Conservation (phyloP, 1,140 invertebrate genomes). For the Conus ventricosus region DNA sequence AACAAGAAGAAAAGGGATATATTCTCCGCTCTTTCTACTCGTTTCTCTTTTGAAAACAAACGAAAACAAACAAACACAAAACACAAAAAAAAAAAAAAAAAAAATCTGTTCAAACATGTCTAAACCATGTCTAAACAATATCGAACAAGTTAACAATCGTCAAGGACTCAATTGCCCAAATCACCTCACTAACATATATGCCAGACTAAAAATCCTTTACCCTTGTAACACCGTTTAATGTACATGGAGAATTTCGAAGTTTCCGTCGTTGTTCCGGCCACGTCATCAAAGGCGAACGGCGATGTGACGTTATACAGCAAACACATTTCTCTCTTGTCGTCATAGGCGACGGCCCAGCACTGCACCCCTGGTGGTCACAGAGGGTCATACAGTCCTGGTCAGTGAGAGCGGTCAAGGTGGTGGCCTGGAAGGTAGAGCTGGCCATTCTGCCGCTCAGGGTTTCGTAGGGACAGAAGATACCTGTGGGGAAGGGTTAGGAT, state of each 20-base stretch:
- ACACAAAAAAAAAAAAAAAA: neutral
- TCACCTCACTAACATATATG: neutral
- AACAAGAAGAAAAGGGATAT: too few relatives aligned
- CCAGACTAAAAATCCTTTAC: neutral
- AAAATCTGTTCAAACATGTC: neutral
- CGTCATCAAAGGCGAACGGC: neutral
- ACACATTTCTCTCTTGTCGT: neutral
- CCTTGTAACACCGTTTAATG: slow-evolving; percentile 1
- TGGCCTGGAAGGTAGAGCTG: neutral
- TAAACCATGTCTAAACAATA: neutral
- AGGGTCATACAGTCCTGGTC: neutral
- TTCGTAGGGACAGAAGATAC: neutral
- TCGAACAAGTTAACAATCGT: too few relatives aligned
- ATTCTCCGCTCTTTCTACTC: too few relatives aligned
- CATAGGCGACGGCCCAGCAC: neutral
- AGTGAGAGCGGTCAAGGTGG: neutral
- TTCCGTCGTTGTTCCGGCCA: neutral
- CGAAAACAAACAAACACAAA: too few relatives aligned
- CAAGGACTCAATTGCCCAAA: neutral
- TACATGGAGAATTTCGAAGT: neutral
- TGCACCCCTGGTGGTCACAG: neutral
- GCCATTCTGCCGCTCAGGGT: neutral
- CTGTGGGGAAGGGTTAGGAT: too few relatives aligned
- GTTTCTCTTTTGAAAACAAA: too few relatives aligned
- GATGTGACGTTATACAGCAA: neutral